Percentiles rank a stretch among this genome's conserved stretches.
Evolutionary conservation across 2,888 invertebrate genomes (phyloP).

Genomic region (Pyralis farinalis): DNA sequence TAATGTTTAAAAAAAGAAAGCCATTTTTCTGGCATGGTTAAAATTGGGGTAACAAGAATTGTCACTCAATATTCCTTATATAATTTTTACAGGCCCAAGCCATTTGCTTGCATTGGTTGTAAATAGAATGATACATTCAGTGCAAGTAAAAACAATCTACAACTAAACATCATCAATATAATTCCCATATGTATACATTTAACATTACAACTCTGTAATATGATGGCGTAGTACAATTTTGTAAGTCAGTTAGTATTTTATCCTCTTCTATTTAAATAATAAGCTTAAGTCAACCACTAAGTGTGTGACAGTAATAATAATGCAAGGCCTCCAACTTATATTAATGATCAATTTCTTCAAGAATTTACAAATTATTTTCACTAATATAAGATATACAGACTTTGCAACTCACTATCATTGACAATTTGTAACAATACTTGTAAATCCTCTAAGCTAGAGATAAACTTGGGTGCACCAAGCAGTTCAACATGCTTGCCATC

Average conservation of each 20-base stretch:
- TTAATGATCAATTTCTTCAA: no score
- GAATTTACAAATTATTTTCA: conserved; percentile 14
- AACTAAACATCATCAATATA: not conserved
- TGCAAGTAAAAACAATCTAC: not conserved
- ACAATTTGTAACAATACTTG: conserved; percentile 74
- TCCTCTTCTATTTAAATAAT: not conserved
- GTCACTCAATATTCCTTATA: no score
- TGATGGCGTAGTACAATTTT: conserved; percentile 9
- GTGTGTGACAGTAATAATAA: not conserved
- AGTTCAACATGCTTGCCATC: conserved; percentile 64
- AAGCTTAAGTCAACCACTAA: not conserved
- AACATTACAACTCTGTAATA: conserved; percentile 19
- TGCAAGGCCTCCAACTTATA: conserved; percentile 15
- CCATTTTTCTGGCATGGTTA: no score
- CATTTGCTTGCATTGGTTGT: no score
- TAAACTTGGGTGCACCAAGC: conserved; percentile 70
- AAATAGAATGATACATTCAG: not conserved
- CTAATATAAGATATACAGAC: conserved; percentile 64
- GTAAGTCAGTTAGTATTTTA: not conserved
- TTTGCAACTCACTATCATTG: conserved; percentile 64
- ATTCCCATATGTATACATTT: not conserved
- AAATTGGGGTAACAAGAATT: no score
- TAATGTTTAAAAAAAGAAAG: no score
- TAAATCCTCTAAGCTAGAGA: conserved; percentile 68
- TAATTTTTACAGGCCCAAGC: no score